phyloP scores from a whole-genome alignment of 2,888 invertebrate species.

The Melanostoma mellinum region DNA sequence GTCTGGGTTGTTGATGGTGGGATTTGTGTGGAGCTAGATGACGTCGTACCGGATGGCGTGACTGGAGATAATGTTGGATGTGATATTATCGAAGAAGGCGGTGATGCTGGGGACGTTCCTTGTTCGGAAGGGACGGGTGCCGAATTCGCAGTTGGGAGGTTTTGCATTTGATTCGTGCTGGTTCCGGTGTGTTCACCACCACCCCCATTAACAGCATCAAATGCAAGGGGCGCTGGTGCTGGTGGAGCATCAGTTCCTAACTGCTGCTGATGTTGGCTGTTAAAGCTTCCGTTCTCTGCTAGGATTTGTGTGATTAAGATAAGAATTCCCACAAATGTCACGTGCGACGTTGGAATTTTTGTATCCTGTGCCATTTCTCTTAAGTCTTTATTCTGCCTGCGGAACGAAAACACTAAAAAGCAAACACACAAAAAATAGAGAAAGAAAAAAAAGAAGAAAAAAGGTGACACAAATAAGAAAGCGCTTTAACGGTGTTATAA shows the following conservation, averaged over 20 bases:
- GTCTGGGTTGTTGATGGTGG: constrained; percentile 62
- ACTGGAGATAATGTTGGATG: constrained; percentile 53
- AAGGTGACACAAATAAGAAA: constrained; percentile 57
- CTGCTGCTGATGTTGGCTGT: constrained; percentile 64
- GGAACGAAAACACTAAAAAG: constrained; percentile 43
- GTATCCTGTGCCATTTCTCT: constrained; percentile 73
- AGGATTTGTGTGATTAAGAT: constrained; percentile 70
- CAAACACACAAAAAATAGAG: background rate
- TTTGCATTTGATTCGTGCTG: constrained; percentile 67
- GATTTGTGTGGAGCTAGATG: constrained; percentile 61
- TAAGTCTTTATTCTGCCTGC: constrained; percentile 59
- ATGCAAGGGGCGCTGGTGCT: constrained; percentile 34
- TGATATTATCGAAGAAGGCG: constrained; percentile 41
- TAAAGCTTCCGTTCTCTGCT: constrained; percentile 70
- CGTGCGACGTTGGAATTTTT: constrained; percentile 68
- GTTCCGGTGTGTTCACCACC: constrained; percentile 55
- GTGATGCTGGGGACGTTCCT: constrained; percentile 52
- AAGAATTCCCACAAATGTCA: constrained; percentile 67
- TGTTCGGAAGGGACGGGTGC: constrained; percentile 41
- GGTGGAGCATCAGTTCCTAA: constrained; percentile 68
- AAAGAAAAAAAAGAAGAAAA: constrained; percentile 33
- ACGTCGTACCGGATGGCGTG: constrained; percentile 52
- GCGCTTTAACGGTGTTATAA: constrained; percentile 38
- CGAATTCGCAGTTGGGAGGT: constrained; percentile 50
- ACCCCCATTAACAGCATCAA: constrained; percentile 53